Conservation (phyloP, 1,140 invertebrate species). For the Ylistrum balloti region DNA sequence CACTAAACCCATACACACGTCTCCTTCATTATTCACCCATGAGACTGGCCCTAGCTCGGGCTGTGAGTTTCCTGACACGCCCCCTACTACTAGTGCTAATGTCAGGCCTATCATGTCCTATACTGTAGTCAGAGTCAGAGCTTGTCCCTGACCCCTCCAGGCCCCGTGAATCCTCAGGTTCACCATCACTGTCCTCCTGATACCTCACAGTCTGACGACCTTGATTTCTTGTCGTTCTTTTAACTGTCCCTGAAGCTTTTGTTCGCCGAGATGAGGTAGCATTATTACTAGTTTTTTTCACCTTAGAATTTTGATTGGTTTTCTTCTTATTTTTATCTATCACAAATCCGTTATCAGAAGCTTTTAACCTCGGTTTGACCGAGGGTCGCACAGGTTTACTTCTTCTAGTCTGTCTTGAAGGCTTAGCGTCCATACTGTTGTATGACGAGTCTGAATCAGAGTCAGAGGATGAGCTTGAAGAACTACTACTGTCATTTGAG, state of each 20-base stretch:
- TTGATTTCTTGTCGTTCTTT: constrained; percentile 76
- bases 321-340: neutral
- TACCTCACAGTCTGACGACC: constrained; percentile 81
- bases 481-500: neutral
- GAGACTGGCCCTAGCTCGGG: constrained; percentile 87
- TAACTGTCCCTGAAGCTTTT: constrained; percentile 40
- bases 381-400: constrained; percentile 4
- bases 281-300: constrained; percentile 41
- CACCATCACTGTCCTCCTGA: constrained; percentile 79
- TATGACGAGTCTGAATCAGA: constrained; percentile 52
- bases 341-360: constrained; percentile 38
- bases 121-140: constrained; percentile 21
- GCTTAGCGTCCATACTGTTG: constrained; percentile 39
- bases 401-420: constrained; percentile 44
- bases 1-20: neutral
- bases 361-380: constrained; percentile 56
- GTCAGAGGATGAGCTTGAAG: constrained; percentile 50
- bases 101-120: constrained; percentile 73
- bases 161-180: constrained; percentile 71
- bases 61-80: constrained; percentile 90
- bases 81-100: constrained; percentile 92
- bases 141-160: neutral
- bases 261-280: constrained; percentile 42
- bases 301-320: constrained; percentile 40
- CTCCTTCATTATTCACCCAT: constrained; percentile 51